A percentile compares a stretch with the other conserved stretches of the same genome.
Evolutionary conservation across 2,113 vertebrate genomes (phyloP).

Genomic region (cattle (Bos taurus)): DNA sequence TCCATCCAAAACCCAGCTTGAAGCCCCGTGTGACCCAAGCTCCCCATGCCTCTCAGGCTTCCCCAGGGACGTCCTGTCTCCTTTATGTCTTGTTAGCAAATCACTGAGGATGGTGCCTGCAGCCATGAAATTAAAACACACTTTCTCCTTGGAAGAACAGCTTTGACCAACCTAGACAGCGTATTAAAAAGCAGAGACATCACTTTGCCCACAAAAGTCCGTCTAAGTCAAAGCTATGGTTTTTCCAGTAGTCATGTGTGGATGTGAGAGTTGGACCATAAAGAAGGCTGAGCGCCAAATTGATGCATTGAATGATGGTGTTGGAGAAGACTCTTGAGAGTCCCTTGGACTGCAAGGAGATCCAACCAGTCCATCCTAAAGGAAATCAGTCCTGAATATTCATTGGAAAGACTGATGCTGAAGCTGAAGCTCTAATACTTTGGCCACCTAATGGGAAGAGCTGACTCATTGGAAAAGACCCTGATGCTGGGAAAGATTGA

Average conservation of each 20-base stretch:
- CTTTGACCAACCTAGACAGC: neutral
- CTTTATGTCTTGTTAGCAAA: neutral
- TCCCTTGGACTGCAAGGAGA: neutral
- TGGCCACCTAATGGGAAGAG: rapidly evolving
- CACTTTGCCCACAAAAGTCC: neutral
- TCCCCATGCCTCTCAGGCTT: rapidly evolving
- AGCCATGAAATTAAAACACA: neutral
- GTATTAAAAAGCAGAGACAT: neutral
- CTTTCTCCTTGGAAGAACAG: neutral
- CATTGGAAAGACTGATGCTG: neutral
- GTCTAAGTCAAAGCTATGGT: neutral
- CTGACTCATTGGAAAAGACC: neutral
- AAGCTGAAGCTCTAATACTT: neutral
- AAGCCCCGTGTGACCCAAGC: rapidly evolving
- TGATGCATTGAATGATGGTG: neutral
- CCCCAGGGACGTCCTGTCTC: rapidly evolving
- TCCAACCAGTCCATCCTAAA: neutral
- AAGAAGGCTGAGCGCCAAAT: neutral
- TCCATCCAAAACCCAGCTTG: neutral
- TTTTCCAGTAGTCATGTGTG: neutral
- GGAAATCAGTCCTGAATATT: neutral
- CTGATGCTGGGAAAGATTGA: neutral
- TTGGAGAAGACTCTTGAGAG: neutral
- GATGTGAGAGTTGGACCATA: neutral
- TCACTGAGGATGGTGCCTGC: neutral